Percentiles rank a stretch among this genome's conserved stretches.
These are phyloP conservation scores for Porites evermanni DNA, from an alignment of 92 coral and sea anemone genomes.

Conservation along the genomic window DNA sequence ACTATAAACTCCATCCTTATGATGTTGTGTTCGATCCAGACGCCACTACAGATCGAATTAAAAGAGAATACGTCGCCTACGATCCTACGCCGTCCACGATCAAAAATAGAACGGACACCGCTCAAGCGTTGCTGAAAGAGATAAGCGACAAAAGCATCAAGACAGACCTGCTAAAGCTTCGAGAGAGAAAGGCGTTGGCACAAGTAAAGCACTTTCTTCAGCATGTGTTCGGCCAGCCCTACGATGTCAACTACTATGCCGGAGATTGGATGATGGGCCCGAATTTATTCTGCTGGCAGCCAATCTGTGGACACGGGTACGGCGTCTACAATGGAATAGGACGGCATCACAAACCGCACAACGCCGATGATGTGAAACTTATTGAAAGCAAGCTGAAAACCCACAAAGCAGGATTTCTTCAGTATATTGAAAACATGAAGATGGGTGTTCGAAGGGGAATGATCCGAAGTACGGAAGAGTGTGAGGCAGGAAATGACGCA, in stretches of 20 bases:
- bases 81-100: constrained; percentile 73
- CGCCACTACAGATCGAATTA: constrained; percentile 29
- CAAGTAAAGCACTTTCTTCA: constrained; percentile 85
- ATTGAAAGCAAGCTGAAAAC: constrained; percentile 63
- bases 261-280: constrained; percentile 99
- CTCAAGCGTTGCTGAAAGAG: constrained; percentile 65
- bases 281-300: constrained; percentile 84
- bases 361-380: constrained; percentile 23
- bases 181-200: constrained; percentile 82
- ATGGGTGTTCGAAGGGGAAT: constrained; percentile 86
- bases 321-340: constrained; percentile 55
- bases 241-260: constrained; percentile 85
- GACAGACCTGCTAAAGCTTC: constrained; percentile 58
- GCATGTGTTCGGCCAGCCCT: constrained; percentile 84
- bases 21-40: constrained; percentile 66
- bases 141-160: constrained; percentile 46
- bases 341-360: constrained; percentile 60
- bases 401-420: constrained; percentile 66
- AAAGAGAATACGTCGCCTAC: constrained; percentile 65
- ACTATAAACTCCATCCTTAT: constrained; percentile 75
- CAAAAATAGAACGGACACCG: constrained; percentile 81
- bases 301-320: constrained; percentile 67
- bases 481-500: too few relatives aligned
- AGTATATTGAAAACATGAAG: constrained; percentile 86
- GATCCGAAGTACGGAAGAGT: constrained; percentile 79